Evolutionary conservation across 2,888 invertebrate genomes (phyloP), one percentile per base, ranked within the genome.

Genomic region (Abrostola tripartita): DNA sequence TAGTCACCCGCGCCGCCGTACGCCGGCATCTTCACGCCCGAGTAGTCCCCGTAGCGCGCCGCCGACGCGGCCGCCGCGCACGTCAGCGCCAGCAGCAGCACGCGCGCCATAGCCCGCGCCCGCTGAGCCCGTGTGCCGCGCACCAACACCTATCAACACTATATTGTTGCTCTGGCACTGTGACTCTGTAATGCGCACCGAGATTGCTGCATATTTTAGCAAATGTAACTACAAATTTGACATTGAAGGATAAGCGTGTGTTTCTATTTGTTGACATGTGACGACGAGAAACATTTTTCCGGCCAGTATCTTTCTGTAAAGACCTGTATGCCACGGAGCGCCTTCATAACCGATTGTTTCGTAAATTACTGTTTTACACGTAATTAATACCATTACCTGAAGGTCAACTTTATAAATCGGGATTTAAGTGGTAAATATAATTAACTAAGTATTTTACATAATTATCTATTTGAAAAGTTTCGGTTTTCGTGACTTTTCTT

Each of bases 171-270:
- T 66, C 37, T 56, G 59, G 51, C 65, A 70, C 63, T 52, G 60
- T 67, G 56, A 70, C 71, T 72, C 65, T 58, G 51, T 74, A 65
- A 70, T 59, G 65, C 66, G 63, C 69, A 74, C 80, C 74, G 81
- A 85, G 84, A 81, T 81, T 82, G 80, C 83, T 78, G 83, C 90
- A 91, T 89, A 83, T 83, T 89, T 86, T 81, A 76, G 69, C 76
- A 81, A 81, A 78, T 83, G 78, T 74, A 85, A 93, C 92, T 90
- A 84, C 68, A 82, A 92, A 91, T 93, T 93, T 93, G 92, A 90
- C 91, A 87, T 83, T 82, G 74, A 81, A 74, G 63, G 63, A 76
- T 71, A 68, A 68, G 61, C 58, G 37, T 74, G 52, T 72, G 61
- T 70, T 68, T 65, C 65, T 68, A 57, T 66, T 61, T 61, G 54